These are phyloP conservation scores for Spodoptera picta DNA, from an alignment of 2,888 invertebrate genomes.

Conservation along the genomic window DNA sequence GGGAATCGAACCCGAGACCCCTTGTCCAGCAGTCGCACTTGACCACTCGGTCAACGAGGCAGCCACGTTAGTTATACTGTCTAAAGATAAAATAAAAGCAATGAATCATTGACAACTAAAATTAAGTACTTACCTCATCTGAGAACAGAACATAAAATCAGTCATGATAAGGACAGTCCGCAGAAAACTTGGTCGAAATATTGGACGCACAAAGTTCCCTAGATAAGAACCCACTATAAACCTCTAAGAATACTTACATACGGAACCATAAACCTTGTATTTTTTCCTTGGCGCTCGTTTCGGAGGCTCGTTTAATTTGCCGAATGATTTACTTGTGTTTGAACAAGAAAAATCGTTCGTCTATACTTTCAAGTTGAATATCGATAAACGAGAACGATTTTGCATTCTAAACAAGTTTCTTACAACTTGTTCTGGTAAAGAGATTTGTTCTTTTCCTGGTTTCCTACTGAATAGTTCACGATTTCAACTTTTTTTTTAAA, in stretches of 20 bases:
- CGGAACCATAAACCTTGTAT: slow-evolving; percentile 53
- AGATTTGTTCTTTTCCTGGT: slow-evolving; percentile 1
- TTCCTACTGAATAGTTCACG: no score
- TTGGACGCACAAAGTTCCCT: not conserved
- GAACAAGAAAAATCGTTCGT: slow-evolving; percentile 51
- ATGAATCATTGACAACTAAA: no score
- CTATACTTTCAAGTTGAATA: slow-evolving; percentile 49
- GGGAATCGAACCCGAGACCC: no score
- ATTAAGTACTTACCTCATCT: no score
- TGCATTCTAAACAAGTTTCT: slow-evolving; percentile 49
- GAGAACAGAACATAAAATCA: no score
- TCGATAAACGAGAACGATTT: slow-evolving; percentile 47
- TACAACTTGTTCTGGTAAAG: slow-evolving; percentile 2
- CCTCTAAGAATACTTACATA: not conserved
- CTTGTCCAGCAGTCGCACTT: no score
- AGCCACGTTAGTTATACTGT: no score
- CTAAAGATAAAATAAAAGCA: no score
- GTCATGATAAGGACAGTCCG: no score
- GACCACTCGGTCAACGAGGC: no score
- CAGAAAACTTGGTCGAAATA: no score
- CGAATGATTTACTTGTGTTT: slow-evolving; percentile 62
- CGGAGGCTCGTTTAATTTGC: slow-evolving; percentile 63
- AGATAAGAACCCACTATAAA: slow-evolving; percentile 1
- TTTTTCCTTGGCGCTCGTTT: slow-evolving; percentile 52
- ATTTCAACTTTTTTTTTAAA: no score